Conservation (phyloP, 1,140 invertebrate species). For the Zaprionus taronus region DNA sequence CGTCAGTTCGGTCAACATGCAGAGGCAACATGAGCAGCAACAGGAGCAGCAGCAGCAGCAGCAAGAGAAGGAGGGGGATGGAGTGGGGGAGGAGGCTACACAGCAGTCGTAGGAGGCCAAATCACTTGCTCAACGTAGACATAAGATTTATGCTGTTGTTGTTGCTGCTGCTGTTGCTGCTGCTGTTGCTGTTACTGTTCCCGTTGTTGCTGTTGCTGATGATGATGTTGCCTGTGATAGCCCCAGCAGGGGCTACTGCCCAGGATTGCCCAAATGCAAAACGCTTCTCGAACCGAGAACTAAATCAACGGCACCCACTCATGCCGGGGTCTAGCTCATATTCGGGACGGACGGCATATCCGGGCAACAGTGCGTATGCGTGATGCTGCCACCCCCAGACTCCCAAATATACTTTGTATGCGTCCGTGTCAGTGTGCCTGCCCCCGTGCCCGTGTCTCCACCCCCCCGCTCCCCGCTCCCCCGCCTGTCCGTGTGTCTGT, state of each 20-base stretch:
- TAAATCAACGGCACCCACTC: slow-evolving; percentile 66
- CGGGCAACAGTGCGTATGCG: slow-evolving; percentile 71
- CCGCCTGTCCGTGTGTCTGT: slow-evolving; percentile 23
- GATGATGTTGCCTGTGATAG: slow-evolving; percentile 38
- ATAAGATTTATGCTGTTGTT: slow-evolving; percentile 68
- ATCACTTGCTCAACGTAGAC: slow-evolving; percentile 62
- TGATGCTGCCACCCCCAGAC: slow-evolving; percentile 36
- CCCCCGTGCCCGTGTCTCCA: neutral
- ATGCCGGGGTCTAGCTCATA: slow-evolving; percentile 36
- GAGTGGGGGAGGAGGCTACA: neutral
- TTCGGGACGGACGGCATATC: slow-evolving; percentile 39
- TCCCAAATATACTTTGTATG: slow-evolving; percentile 77
- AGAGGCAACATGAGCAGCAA: slow-evolving; percentile 50
- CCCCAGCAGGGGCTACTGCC: slow-evolving; percentile 36
- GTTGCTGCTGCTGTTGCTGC: slow-evolving; percentile 2
- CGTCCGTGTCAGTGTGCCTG: slow-evolving; percentile 51
- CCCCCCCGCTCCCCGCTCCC: no score
- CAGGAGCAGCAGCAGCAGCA: slow-evolving; percentile 34
- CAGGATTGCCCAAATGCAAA: slow-evolving; percentile 60
- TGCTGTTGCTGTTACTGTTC: slow-evolving; percentile 26
- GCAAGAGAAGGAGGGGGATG: neutral
- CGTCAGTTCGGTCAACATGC: slow-evolving; percentile 51
- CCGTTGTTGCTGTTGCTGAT: slow-evolving; percentile 4
- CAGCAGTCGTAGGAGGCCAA: slow-evolving; percentile 12
- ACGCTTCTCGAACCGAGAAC: slow-evolving; percentile 61